Conservation (phyloP, 35 echinoderm and acorn worm genomes). For the Heliocidaris erythrogramma region DNA sequence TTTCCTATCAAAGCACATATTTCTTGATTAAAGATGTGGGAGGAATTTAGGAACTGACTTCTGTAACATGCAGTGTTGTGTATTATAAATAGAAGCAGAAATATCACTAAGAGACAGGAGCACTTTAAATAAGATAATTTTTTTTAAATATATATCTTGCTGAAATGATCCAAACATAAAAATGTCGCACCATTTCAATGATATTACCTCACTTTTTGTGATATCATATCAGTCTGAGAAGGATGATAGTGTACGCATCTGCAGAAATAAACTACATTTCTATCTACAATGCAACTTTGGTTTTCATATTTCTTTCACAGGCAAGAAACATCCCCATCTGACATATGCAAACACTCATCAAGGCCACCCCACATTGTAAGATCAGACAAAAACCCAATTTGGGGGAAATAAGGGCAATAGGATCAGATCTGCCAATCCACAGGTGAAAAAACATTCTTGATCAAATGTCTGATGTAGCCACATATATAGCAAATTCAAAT, state of each 20-base stretch:
- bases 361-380: neutral
- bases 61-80: neutral
- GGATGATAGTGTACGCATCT: neutral
- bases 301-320: neutral
- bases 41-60: neutral
- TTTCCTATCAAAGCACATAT: no score
- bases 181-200: no score
- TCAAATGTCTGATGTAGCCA: neutral
- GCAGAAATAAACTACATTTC: neutral
- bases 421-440: neutral
- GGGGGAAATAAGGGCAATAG: neutral
- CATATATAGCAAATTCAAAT: neutral
- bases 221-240: neutral
- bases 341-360: neutral
- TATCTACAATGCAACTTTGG: neutral
- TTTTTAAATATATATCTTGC: neutral
- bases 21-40: no score
- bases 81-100: neutral
- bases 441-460: neutral
- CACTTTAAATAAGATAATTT: neutral
- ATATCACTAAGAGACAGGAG: neutral
- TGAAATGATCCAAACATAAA: neutral
- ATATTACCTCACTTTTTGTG: no score
- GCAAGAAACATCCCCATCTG: neutral
- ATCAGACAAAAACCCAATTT: neutral